Evolutionary conservation across 2,888 invertebrate species (phyloP).

Genomic region (Habroteleia sp.): DNA sequence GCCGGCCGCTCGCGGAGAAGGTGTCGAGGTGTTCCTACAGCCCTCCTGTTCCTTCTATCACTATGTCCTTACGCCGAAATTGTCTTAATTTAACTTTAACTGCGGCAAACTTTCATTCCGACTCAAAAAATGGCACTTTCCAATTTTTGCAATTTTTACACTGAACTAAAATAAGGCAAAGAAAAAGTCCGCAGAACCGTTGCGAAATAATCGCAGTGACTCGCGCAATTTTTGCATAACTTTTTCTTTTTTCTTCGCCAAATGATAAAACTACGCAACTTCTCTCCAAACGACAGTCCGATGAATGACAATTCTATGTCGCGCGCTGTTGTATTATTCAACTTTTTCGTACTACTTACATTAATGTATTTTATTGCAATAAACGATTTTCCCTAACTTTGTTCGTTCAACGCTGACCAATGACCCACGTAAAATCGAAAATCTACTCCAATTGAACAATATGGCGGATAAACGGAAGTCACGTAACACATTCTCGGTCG

Average conservation of each 20-base stretch:
- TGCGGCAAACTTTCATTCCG: background rate
- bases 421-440: background rate
- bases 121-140: too few relatives aligned
- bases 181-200: constrained; percentile 2
- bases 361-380: too few relatives aligned
- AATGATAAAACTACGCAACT: constrained; percentile 20
- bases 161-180: too few relatives aligned
- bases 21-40: constrained; percentile 62
- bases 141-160: too few relatives aligned
- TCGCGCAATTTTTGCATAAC: constrained; percentile 18
- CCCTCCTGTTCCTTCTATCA: constrained; percentile 7
- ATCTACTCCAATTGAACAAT: constrained; percentile 19
- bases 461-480: constrained; percentile 48
- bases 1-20: constrained; percentile 77
- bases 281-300: too few relatives aligned
- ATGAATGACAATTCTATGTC: too few relatives aligned
- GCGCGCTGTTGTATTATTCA: too few relatives aligned
- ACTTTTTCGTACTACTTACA: too few relatives aligned
- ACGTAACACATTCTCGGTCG: constrained; percentile 45
- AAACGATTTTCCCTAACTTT: too few relatives aligned
- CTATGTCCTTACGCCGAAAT: too few relatives aligned
- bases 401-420: background rate
- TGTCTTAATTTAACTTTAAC: too few relatives aligned
- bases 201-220: constrained; percentile 23
- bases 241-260: constrained; percentile 4